Percentiles rank a stretch among this genome's conserved stretches.
Conservation (phyloP, 2,888 invertebrate genomes). For the Capitulum mitella region DNA sequence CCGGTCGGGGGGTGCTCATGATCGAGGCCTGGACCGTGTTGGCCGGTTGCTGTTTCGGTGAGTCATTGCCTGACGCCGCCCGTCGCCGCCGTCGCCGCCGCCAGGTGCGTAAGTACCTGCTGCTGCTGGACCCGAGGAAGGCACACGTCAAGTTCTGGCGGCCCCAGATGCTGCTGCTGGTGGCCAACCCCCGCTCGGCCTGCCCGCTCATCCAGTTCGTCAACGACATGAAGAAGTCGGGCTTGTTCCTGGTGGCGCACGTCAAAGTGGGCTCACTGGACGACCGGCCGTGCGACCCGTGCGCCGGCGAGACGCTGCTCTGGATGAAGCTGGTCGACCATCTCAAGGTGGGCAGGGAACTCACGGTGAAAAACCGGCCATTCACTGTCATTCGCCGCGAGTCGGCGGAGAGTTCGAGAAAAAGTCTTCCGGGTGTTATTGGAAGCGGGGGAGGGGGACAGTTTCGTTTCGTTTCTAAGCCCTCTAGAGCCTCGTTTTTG, state of each 20-base stretch:
- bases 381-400: too few relatives aligned
- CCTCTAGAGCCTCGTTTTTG: too few relatives aligned
- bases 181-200: constrained; percentile 80
- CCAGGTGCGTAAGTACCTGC: constrained; percentile 85
- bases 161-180: constrained; percentile 88
- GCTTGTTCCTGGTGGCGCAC: constrained; percentile 79
- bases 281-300: constrained; percentile 45
- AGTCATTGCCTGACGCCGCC: background rate
- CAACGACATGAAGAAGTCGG: constrained; percentile 94
- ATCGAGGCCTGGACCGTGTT: too few relatives aligned
- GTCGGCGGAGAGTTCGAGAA: too few relatives aligned
- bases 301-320: constrained; percentile 67
- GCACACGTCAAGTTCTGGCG: constrained; percentile 99
- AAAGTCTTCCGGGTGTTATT: too few relatives aligned
- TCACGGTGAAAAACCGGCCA: too few relatives aligned
- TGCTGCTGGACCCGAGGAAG: constrained; percentile 89
- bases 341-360: constrained; percentile 75
- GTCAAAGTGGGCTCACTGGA: constrained; percentile 56
- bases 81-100: background rate
- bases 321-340: constrained; percentile 94
- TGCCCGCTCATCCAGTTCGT: constrained; percentile 93
- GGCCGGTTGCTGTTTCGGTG: too few relatives aligned
- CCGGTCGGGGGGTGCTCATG: too few relatives aligned
- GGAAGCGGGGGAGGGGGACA: too few relatives aligned
- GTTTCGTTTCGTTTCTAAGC: too few relatives aligned